Base-by-base conservation (phyloP, 2,113 vertebrate species). In the Brachypodius melanocephalos region DNA sequence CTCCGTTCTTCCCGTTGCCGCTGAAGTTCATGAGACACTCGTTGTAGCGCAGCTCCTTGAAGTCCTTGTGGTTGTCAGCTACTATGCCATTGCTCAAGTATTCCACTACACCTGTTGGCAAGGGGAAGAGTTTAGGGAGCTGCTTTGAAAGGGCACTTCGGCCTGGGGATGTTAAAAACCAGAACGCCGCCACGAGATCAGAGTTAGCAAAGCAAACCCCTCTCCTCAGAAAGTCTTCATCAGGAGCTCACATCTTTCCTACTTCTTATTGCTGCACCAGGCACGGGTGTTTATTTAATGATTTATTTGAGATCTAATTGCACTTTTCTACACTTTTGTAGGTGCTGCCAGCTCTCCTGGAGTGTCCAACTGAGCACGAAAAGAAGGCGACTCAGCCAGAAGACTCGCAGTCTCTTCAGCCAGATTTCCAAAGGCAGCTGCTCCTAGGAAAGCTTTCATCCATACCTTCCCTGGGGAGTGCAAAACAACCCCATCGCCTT, bases 51-150 rank as follows among this genome's bases (percentile, higher is more conserved):
- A 99, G 97, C 97, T 99, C 99, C 97, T 99, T 99, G 97, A 99
- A 99, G 98, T 99, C 99, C 97, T 99, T 99, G 98, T 99, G 99
- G 98, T 99, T 99, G 96, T 99, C 99, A 5, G 99, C 99, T 61
- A 99, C 99, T 32, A 98, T 99, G 78, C 99, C 99, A 5, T 98
- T 98, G 97, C 99, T 99, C 96, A 99, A 98, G 97, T 99, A 99
- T 90, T 99, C 99, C 97, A 99, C 99, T 21, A 99, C 99, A 96
- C 99, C 99, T 99, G 97, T 57, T 65, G 9, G 90, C 71, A 73
- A 84, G 93, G 34, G 89, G 82, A 77, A 71, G 31, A 49, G 21
- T 10, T 82, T n/a, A 24, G 68, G 85, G 42, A 69, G 42, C 5
- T 8, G 55, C 40, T 73, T 29, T 7, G 8, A 36, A 34, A 65